Evolutionary conservation across 2,113 vertebrate genomes (phyloP).

Genomic region (Grantiella picta): DNA sequence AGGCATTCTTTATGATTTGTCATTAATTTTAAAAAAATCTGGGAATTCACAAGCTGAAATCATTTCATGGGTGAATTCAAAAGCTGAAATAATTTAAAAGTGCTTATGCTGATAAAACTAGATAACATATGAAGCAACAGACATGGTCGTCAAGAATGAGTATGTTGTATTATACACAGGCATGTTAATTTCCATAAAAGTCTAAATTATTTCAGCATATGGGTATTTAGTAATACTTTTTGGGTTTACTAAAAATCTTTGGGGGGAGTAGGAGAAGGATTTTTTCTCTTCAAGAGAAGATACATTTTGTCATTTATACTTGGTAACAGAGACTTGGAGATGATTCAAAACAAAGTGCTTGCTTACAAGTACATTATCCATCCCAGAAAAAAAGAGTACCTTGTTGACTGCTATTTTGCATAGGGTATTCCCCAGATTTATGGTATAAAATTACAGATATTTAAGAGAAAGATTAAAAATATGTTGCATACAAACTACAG

Average conservation of each 20-base stretch:
- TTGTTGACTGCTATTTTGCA: background rate
- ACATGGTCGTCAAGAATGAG: background rate
- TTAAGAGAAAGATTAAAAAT: background rate
- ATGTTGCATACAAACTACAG: background rate
- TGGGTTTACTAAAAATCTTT: background rate
- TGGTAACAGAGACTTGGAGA: background rate
- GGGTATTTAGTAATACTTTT: background rate
- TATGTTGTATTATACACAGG: background rate
- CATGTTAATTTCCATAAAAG: background rate
- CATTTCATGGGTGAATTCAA: background rate
- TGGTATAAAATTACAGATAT: background rate
- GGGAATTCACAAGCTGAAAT: background rate
- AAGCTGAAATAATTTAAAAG: background rate
- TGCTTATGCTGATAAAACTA: background rate
- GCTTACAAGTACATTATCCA: background rate
- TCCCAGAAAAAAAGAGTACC: background rate
- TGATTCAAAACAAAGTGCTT: background rate
- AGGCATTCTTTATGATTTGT: background rate
- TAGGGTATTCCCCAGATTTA: background rate
- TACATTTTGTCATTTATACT: background rate
- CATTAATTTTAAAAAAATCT: background rate
- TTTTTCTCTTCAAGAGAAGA: no score
- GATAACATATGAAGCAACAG: background rate
- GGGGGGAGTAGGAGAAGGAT: fast-evolving
- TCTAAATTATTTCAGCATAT: background rate